These are phyloP conservation scores for Calyptomena viridis DNA, from an alignment of 2,113 vertebrate species.

Conservation along the genomic window DNA sequence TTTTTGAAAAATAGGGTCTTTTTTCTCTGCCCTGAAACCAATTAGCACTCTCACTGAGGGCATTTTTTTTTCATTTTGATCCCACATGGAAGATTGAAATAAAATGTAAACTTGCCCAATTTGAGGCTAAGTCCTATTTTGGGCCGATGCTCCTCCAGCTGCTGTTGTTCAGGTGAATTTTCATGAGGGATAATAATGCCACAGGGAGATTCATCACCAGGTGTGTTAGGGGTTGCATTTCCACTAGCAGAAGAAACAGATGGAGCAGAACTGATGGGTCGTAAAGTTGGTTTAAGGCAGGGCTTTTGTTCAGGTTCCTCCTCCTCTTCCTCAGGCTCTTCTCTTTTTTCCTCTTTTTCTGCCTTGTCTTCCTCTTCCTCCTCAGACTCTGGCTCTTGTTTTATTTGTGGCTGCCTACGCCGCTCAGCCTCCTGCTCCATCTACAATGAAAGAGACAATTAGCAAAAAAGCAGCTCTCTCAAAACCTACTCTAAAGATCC, in stretches of 20 bases:
- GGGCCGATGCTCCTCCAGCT: constrained; percentile 90
- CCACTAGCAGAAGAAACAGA: constrained; percentile 95
- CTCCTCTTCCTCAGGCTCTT: constrained; percentile 86
- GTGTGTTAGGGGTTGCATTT: constrained; percentile 91
- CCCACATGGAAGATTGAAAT: not conserved
- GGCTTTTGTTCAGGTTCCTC: constrained; percentile 87
- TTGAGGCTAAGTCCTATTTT: constrained; percentile 98
- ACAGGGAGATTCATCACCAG: constrained; percentile 93
- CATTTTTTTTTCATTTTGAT: not conserved
- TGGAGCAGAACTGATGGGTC: constrained; percentile 93
- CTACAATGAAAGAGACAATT: constrained; percentile 67
- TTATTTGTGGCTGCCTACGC: constrained; percentile 89
- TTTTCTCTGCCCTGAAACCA: not conserved
- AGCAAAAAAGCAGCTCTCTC: not conserved
- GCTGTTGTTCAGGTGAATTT: constrained; percentile 92
- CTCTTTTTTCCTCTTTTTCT: constrained; percentile 88
- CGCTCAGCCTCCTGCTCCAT: constrained; percentile 99
- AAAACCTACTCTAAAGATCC: not conserved
- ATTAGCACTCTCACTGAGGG: not conserved
- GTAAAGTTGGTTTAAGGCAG: constrained; percentile 92
- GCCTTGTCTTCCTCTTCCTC: constrained; percentile 84
- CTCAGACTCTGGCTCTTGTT: constrained; percentile 86
- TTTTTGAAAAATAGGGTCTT: not conserved
- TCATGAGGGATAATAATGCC: constrained; percentile 99
- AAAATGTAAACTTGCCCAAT: constrained; percentile 78